Evolutionary conservation across 2,888 invertebrate species (phyloP).

Genomic region (Aphidoletes aphidimyza): DNA sequence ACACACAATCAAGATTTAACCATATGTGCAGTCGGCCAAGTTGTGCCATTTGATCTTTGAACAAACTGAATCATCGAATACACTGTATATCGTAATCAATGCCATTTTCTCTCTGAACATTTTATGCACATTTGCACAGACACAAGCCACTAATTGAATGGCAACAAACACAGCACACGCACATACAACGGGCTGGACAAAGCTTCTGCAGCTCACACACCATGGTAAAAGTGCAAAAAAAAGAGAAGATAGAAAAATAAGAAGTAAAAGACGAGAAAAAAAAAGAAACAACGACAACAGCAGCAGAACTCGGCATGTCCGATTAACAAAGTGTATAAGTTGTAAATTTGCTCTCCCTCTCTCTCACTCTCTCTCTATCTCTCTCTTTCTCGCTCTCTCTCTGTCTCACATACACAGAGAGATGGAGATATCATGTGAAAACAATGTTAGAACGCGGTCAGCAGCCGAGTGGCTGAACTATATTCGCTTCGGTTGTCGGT

Average conservation of each 20-base stretch:
- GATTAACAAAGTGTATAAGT: background rate
- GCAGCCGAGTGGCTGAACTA: background rate
- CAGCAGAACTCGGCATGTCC: background rate
- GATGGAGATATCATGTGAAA: too few species aligned
- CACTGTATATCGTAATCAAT: background rate
- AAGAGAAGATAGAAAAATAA: too few species aligned
- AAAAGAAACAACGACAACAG: background rate
- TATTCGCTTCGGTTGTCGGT: background rate
- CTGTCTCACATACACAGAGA: too few species aligned
- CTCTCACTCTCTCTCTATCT: too few species aligned
- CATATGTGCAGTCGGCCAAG: background rate
- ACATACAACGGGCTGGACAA: background rate
- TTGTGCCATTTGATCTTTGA: background rate
- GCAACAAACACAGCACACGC: background rate
- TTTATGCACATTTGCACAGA: background rate
- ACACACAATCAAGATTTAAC: too few species aligned
- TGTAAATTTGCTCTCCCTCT: too few species aligned
- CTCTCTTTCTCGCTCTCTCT: too few species aligned
- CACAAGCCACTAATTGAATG: background rate
- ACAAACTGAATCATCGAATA: background rate
- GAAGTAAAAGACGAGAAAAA: background rate
- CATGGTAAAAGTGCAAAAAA: too few species aligned
- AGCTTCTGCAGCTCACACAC: background rate
- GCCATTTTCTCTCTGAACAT: background rate
- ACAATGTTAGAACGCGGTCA: background rate